Evolutionary conservation across 2,797 vertebrate genomes (phyloP).

Genomic region (Hirundo rustica): DNA sequence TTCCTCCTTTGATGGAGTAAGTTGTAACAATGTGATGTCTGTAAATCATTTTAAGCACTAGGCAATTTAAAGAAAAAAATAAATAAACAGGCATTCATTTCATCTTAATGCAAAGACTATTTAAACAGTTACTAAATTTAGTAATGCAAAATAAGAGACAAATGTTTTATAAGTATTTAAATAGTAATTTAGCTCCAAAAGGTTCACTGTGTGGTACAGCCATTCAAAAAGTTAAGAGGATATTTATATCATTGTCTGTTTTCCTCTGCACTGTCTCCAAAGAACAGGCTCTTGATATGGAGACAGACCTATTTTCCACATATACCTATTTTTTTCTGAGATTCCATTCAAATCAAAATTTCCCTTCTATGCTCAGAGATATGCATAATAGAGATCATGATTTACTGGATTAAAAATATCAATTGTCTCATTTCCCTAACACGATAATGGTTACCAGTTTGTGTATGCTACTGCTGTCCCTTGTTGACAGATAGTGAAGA

Average conservation of each 20-base stretch:
- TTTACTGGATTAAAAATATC: conserved; percentile 9
- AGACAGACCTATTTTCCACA: neutral
- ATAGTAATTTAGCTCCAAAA: neutral
- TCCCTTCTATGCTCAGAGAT: neutral
- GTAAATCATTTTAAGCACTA: neutral
- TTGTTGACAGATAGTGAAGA: neutral
- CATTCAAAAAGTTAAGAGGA: neutral
- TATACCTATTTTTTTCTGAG: neutral
- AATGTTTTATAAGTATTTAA: neutral
- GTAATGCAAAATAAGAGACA: neutral
- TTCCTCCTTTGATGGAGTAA: neutral
- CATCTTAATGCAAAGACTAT: neutral
- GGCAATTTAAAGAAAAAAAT: neutral
- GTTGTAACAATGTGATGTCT: neutral
- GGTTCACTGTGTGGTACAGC: neutral
- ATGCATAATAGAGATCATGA: neutral
- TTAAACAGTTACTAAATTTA: neutral
- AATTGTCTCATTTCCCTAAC: neutral
- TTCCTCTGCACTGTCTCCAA: neutral
- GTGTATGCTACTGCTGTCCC: neutral
- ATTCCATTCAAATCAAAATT: neutral
- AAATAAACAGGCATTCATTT: neutral
- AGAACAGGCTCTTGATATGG: neutral
- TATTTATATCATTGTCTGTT: neutral
- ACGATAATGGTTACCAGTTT: neutral